Percentiles rank a stretch among this genome's conserved stretches.
These are phyloP conservation scores for Microctenopoma lineatum DNA, from an alignment of 2,797 vertebrate genomes.

Conservation along the genomic window DNA sequence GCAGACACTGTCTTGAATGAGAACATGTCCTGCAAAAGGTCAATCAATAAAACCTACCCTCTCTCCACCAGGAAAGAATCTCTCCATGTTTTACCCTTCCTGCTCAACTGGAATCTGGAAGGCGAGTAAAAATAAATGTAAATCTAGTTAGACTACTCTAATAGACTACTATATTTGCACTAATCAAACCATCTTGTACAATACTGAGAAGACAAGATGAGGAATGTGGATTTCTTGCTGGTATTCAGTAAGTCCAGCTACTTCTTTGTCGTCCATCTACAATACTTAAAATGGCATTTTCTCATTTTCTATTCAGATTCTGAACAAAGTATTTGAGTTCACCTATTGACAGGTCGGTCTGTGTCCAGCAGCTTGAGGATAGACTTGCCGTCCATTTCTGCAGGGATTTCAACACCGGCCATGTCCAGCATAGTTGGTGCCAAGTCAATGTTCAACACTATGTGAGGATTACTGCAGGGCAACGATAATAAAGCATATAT, in stretches of 20 bases:
- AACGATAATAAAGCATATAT: conserved; percentile 1
- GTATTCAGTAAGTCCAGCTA: conserved; percentile 2
- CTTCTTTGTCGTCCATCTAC: background rate
- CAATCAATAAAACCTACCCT: conserved; percentile 86
- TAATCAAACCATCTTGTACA: too few species aligned
- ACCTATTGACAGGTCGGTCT: conserved; percentile 93
- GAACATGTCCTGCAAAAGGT: conserved; percentile 54
- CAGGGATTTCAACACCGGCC: conserved; percentile 91
- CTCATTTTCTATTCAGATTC: background rate
- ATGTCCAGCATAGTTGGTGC: conserved; percentile 97
- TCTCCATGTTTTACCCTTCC: conserved; percentile 92
- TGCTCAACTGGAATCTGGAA: conserved; percentile 92
- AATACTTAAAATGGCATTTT: conserved; percentile 27
- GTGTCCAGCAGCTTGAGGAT: conserved; percentile 94
- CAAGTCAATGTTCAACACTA: conserved; percentile 94
- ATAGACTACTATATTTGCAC: too few species aligned
- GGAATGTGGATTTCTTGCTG: too few species aligned
- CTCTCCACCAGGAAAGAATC: conserved; percentile 97
- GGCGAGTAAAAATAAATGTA: conserved; percentile 25
- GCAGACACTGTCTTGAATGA: conserved; percentile 42
- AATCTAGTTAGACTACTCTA: conserved; percentile 18
- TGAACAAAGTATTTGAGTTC: conserved; percentile 13
- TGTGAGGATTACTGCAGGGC: conserved; percentile 87
- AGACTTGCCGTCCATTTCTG: conserved; percentile 97
- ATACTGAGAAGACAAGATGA: too few species aligned